Conservation (phyloP, 2,888 invertebrate genomes). For the Andrena bucephala region DNA sequence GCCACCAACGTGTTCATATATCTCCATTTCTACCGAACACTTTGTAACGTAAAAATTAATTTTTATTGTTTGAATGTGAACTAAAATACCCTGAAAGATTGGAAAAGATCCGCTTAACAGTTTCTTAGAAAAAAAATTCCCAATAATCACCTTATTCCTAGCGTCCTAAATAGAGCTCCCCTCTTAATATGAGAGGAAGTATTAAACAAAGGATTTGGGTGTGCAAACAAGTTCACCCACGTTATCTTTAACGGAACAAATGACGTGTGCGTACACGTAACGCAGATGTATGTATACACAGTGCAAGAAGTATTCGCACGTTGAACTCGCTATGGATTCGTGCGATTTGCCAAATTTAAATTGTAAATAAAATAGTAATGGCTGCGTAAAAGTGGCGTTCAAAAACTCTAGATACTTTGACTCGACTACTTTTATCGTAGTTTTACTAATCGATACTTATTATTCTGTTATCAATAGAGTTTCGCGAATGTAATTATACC, state of each 20-base stretch:
- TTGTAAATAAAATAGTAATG: slow-evolving; percentile 28
- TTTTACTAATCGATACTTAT: too few relatives aligned
- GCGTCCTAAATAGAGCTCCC: too few relatives aligned
- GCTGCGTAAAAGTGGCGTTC: slow-evolving; percentile 22
- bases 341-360: slow-evolving; percentile 2
- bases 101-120: too few relatives aligned
- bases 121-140: too few relatives aligned
- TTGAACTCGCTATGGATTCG: not conserved
- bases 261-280: not conserved
- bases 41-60: too few relatives aligned
- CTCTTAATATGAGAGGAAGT: not conserved
- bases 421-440: not conserved
- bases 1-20: too few relatives aligned
- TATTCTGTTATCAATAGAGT: too few relatives aligned
- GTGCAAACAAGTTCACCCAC: slow-evolving; percentile 37
- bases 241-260: slow-evolving; percentile 19
- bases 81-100: too few relatives aligned
- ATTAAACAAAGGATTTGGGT: slow-evolving; percentile 32
- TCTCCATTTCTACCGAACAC: too few relatives aligned
- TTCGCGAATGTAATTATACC: too few relatives aligned
- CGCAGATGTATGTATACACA: not conserved
- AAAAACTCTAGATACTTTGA: slow-evolving; percentile 2
- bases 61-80: too few relatives aligned
- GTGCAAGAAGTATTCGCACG: not conserved
- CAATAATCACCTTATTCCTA: too few relatives aligned